A percentile compares a stretch with the other conserved stretches of the same genome.
Evolutionary conservation across 1,140 invertebrate genomes (phyloP).

Genomic region (Saccostrea echinata): DNA sequence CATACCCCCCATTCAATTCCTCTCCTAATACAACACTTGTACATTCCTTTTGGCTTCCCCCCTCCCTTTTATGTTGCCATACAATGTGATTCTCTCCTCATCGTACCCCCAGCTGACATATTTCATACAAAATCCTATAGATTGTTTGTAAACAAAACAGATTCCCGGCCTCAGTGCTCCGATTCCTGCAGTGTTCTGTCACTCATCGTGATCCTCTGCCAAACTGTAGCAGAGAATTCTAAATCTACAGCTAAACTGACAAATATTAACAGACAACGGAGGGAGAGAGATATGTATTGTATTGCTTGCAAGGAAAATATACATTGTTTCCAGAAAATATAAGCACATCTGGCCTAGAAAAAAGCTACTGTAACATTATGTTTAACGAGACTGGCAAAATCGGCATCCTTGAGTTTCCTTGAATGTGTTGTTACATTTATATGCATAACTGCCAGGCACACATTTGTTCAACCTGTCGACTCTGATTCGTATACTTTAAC

Average conservation of each 20-base stretch:
- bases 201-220: not conserved
- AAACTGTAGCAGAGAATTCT: too few species aligned
- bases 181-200: not conserved
- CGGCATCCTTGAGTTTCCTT: not conserved
- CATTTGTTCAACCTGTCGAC: not conserved
- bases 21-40: not conserved
- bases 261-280: too few species aligned
- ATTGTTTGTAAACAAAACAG: slow-evolving; percentile 25
- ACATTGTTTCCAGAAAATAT: slow-evolving; percentile 28
- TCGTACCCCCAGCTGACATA: not conserved
- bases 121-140: not conserved
- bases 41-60: not conserved
- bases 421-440: not conserved
- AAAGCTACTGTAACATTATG: not conserved
- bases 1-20: not conserved
- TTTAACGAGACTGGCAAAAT: not conserved
- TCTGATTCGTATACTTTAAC: not conserved
- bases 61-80: not conserved
- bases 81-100: not conserved
- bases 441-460: not conserved
- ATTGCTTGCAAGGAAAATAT: slow-evolving; percentile 16
- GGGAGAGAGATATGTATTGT: not conserved
- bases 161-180: not conserved
- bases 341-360: slow-evolving; percentile 5
- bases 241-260: too few species aligned